Base-by-base conservation (phyloP, 2,113 vertebrate species). In the Manacus vitellinus region DNA sequence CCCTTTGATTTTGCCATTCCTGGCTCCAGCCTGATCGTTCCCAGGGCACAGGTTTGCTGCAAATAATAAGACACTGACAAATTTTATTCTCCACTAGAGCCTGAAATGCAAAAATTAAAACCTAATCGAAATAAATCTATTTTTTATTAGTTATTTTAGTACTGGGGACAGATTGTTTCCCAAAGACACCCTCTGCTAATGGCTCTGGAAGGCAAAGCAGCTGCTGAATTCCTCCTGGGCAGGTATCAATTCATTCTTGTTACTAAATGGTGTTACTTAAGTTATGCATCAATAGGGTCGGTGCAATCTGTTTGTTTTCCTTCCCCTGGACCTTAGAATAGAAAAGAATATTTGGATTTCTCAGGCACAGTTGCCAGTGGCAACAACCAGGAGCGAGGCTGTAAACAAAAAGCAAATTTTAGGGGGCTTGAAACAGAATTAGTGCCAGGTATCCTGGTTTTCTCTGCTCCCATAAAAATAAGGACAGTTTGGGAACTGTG, bases 81-180 rank as follows among this genome's bases (percentile, higher is more conserved):
- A 94, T 96, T 97, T 95, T 95, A 87, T 94, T 88, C 92, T 96
- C 92, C 90, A 92, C 61, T 87, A 82, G 95, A 96, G 95, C 95
- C 56, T 93, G 94, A 96, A 96, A 95, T 89, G 51, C 65, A 78
- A 65, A 95, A 95, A 90, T 90, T 95, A 96, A 93, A 91, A 58
- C 1, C 8, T 59, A 95, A 95, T 71, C 68, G 68, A 92, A 93
- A 93, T 88, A 95, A 90, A 97, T 96, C 77, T 88, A 35, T 58
- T 77, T 93, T 96, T 94, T 94, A 96, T 97, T 94, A 92, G 85
- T 87, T 93, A 66, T 93, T 95, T 93, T 89, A 95, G 95, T 68
- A 68, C 72, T 0, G 2, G 63, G 52, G 55, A 67, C 78, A 84
- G 92, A 89, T 84, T 86, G 83, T 30, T 92, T 96, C 90, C 79